These are phyloP conservation scores for Pogonocichla stellata DNA, from an alignment of 2,113 vertebrate genomes.

Conservation along the genomic window DNA sequence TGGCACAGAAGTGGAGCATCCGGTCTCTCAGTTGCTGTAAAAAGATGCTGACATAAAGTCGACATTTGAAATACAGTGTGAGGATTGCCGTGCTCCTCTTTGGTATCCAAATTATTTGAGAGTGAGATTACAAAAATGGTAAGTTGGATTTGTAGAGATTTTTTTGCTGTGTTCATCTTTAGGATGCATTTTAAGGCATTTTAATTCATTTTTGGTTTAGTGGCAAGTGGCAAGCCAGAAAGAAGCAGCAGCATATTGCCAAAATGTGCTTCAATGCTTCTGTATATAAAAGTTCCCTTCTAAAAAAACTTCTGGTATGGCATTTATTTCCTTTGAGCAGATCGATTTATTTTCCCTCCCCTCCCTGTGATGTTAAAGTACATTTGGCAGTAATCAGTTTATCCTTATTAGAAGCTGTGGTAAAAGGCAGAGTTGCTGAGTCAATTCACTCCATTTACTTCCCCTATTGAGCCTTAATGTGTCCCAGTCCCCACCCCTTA, in stretches of 20 bases:
- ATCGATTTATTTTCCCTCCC: neutral
- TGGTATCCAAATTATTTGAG: neutral
- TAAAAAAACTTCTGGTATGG: neutral
- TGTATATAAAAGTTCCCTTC: neutral
- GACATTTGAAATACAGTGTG: conserved; percentile 37
- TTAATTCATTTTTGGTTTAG: neutral
- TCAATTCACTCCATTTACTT: conserved; percentile 78
- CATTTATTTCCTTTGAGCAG: conserved; percentile 27
- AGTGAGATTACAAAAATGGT: neutral
- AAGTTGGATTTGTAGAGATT: neutral
- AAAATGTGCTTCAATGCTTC: neutral
- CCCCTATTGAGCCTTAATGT: conserved; percentile 71
- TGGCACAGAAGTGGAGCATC: conserved; percentile 47
- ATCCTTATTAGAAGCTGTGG: conserved; percentile 75
- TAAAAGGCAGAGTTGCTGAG: conserved; percentile 84
- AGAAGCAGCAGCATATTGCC: neutral
- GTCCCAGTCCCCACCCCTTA: conserved; percentile 84
- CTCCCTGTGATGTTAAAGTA: conserved; percentile 21
- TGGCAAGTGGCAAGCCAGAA: neutral
- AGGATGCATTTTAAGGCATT: conserved; percentile 24
- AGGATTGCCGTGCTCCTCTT: neutral
- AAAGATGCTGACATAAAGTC: conserved; percentile 68
- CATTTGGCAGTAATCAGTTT: conserved; percentile 78
- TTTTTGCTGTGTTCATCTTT: neutral
- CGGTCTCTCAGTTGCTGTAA: conserved; percentile 18